A percentile compares a stretch with the other conserved stretches of the same genome.
phyloP scores from a whole-genome alignment of 2,888 invertebrate genomes.

The Xestia xanthographa region DNA sequence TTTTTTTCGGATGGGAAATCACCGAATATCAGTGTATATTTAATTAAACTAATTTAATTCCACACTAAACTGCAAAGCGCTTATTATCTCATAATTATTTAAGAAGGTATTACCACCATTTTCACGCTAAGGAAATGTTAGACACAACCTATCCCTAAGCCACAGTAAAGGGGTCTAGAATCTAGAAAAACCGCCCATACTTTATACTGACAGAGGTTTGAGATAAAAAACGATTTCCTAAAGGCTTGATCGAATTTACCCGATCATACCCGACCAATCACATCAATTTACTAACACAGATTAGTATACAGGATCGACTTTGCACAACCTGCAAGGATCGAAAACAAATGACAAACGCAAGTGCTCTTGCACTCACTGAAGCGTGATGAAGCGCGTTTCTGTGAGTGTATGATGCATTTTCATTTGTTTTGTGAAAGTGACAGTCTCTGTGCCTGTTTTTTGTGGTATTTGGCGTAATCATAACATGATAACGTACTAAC shows the following conservation, averaged over 20 bases:
- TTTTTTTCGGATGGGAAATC: no score
- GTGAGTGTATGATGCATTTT: no score
- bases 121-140: constrained; percentile 4
- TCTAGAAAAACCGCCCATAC: constrained; percentile 14
- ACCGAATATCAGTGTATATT: constrained; percentile 11
- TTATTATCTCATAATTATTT: constrained; percentile 37
- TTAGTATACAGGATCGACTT: not conserved
- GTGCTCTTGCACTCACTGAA: not conserved
- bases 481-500: not conserved
- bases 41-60: constrained; percentile 37
- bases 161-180: not conserved
- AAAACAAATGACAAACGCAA: not conserved
- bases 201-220: constrained; percentile 7
- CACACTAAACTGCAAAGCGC: not conserved
- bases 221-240: constrained; percentile 1
- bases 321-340: not conserved
- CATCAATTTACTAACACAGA: not conserved
- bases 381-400: not conserved
- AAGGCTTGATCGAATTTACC: constrained; percentile 2
- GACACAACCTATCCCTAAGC: not conserved
- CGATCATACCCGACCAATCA: not conserved
- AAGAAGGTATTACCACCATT: not conserved
- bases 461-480: not conserved
- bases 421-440: not conserved
- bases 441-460: not conserved